Conservation (phyloP, 2,113 vertebrate genomes). For the Oncorhynchus keta region DNA sequence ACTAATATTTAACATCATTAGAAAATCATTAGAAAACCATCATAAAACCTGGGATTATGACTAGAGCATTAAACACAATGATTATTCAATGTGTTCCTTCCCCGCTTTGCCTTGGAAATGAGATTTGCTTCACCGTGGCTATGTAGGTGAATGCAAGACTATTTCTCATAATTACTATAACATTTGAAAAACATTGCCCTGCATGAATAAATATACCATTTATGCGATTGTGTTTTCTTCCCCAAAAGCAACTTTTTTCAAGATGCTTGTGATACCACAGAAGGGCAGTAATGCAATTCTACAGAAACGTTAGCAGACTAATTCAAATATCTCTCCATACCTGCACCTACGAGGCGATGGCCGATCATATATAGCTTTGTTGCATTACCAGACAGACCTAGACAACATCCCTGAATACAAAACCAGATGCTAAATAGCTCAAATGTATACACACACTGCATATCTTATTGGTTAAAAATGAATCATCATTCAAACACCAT, state of each 20-base stretch:
- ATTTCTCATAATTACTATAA: slow-evolving; percentile 79
- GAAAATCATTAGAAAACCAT: slow-evolving; percentile 86
- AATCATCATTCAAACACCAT: slow-evolving; percentile 1
- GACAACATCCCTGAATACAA: slow-evolving; percentile 17
- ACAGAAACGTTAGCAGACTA: slow-evolving; percentile 51
- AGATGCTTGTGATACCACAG: slow-evolving; percentile 54
- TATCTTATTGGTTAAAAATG: not conserved
- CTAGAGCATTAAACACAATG: slow-evolving; percentile 84
- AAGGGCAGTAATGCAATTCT: slow-evolving; percentile 64
- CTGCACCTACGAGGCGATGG: slow-evolving; percentile 32
- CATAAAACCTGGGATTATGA: slow-evolving; percentile 84
- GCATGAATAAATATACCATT: slow-evolving; percentile 70
- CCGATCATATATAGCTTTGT: slow-evolving; percentile 15
- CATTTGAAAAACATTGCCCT: slow-evolving; percentile 75
- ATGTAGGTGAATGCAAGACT: slow-evolving; percentile 65
- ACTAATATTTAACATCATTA: slow-evolving; percentile 87
- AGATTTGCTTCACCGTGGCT: slow-evolving; percentile 70
- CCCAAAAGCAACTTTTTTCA: slow-evolving; percentile 70
- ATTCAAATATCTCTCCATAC: slow-evolving; percentile 61
- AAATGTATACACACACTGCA: not conserved
- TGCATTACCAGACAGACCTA: slow-evolving; percentile 10
- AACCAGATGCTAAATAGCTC: not conserved
- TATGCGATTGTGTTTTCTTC: slow-evolving; percentile 66
- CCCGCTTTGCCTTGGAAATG: slow-evolving; percentile 74
- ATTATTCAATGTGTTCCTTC: slow-evolving; percentile 79